Percentiles rank a stretch among this genome's conserved stretches.
phyloP scores from a whole-genome alignment of 2,797 vertebrate genomes.

The Eutrigla gurnardus region DNA sequence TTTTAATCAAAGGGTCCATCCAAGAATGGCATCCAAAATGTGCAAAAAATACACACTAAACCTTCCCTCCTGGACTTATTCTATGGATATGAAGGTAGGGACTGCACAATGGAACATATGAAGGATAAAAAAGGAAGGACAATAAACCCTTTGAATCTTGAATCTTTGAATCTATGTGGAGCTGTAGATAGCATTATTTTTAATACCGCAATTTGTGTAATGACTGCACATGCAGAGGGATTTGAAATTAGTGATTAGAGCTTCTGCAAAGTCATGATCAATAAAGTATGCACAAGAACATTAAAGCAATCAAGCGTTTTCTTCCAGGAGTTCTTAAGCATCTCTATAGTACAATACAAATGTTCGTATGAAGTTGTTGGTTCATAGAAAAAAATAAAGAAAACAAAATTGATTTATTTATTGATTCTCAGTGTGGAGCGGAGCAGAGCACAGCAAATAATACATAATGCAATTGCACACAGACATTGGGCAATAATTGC shows the following conservation, averaged over 20 bases:
- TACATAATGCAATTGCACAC: constrained; percentile 17
- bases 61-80: neutral
- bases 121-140: too few relatives aligned
- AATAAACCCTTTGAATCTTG: too few relatives aligned
- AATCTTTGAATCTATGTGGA: too few relatives aligned
- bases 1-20: neutral
- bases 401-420: neutral
- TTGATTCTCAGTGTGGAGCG: neutral
- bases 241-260: neutral
- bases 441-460: neutral
- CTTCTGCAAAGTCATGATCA: neutral
- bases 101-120: neutral
- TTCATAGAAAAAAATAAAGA: neutral
- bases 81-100: too few relatives aligned
- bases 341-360: neutral
- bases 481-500: neutral
- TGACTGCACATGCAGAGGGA: neutral
- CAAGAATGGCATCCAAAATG: neutral
- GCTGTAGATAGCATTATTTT: neutral
- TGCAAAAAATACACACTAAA: neutral
- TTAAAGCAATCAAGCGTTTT: neutral
- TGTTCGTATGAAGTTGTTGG: neutral
- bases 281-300: neutral
- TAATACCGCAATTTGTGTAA: neutral
- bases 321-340: neutral